phyloP scores from a whole-genome alignment of 2,888 invertebrate species.

The Parelbella ahira region DNA sequence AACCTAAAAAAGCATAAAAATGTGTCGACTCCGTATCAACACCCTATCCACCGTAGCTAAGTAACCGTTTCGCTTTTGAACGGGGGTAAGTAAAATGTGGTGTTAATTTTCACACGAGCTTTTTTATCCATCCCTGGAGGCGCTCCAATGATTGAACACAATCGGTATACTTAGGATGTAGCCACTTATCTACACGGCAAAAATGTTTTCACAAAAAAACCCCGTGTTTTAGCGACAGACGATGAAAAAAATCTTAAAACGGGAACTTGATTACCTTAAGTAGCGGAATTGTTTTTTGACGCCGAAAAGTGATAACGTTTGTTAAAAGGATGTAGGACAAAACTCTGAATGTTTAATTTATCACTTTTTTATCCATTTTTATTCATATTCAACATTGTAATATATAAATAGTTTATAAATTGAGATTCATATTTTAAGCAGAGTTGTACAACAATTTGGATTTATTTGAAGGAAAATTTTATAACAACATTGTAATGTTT shows the following conservation, averaged over 20 bases:
- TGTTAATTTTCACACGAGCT: slow-evolving; percentile 58
- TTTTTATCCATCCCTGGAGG: slow-evolving; percentile 48
- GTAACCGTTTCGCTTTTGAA: slow-evolving; percentile 11
- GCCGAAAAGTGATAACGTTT: slow-evolving; percentile 2
- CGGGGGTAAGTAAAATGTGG: slow-evolving; percentile 35
- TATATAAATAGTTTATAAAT: no score
- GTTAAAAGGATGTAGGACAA: no score
- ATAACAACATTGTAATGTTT: no score
- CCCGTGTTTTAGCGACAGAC: slow-evolving; percentile 17
- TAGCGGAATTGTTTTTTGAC: slow-evolving; percentile 13
- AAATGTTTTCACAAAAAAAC: slow-evolving; percentile 22
- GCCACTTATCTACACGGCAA: slow-evolving; percentile 26
- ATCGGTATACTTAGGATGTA: slow-evolving; percentile 44
- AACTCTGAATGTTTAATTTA: no score
- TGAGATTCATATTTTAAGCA: no score
- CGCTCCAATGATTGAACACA: slow-evolving; percentile 58
- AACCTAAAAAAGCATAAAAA: no score
- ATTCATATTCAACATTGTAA: no score
- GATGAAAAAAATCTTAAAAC: slow-evolving; percentile 13
- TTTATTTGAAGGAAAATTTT: no score
- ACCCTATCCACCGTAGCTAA: no score
- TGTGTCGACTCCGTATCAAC: no score
- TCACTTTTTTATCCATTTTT: no score
- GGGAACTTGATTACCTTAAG: slow-evolving; percentile 22
- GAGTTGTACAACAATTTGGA: no score